Percentiles rank a stretch among this genome's conserved stretches.
phyloP scores from a whole-genome alignment of 2,113 vertebrate genomes.

The Macaca mulatta region DNA sequence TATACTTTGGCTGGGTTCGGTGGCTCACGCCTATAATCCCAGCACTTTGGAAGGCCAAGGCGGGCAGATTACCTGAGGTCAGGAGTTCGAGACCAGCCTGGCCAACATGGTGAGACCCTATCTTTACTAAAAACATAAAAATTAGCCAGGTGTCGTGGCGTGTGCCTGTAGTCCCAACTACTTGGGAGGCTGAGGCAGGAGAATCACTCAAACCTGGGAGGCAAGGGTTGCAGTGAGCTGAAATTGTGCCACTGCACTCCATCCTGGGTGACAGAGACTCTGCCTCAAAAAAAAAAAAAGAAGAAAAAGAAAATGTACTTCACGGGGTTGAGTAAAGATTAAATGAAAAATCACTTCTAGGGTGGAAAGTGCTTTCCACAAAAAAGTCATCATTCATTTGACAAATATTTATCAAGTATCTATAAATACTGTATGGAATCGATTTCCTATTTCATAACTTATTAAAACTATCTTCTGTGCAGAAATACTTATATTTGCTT shows the following conservation, averaged over 20 bases:
- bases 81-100: not conserved
- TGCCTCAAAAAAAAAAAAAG: too few species aligned
- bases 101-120: not conserved
- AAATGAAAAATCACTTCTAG: not conserved
- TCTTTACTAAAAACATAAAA: not conserved
- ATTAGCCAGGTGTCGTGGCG: not conserved
- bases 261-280: not conserved
- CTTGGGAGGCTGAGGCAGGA: not conserved
- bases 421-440: not conserved
- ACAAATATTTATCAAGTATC: not conserved
- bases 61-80: not conserved
- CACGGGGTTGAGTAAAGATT: not conserved
- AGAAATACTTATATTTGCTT: not conserved
- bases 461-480: not conserved
- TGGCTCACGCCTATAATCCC: not conserved
- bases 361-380: not conserved
- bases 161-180: not conserved
- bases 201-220: not conserved
- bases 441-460: not conserved
- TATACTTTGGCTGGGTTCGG: not conserved
- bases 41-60: not conserved
- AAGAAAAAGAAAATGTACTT: not conserved
- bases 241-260: not conserved
- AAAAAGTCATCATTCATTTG: not conserved
- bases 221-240: not conserved